Percentiles rank a stretch among this genome's conserved stretches.
phyloP scores from a whole-genome alignment of 1,140 invertebrate genomes.

The Delia radicum region DNA sequence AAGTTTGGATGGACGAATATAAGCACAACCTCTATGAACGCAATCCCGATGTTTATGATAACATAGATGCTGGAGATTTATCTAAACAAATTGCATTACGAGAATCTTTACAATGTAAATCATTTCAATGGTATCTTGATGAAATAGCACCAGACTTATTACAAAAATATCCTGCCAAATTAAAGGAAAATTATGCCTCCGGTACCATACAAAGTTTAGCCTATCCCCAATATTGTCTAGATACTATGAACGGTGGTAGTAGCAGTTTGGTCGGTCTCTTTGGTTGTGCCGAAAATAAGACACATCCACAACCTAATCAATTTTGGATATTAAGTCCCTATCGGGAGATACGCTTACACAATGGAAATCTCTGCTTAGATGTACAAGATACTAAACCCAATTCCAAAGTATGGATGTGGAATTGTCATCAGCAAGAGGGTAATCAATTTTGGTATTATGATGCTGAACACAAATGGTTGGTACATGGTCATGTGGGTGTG shows the following conservation, averaged over 20 bases:
- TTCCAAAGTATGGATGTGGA: slow-evolving; percentile 79
- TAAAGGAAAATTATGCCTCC: slow-evolving; percentile 82
- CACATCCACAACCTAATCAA: slow-evolving; percentile 61
- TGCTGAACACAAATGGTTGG: slow-evolving; percentile 70
- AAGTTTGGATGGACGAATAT: slow-evolving; percentile 99
- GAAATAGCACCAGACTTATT: slow-evolving; percentile 90
- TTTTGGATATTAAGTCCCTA: slow-evolving; percentile 84
- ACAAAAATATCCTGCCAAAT: slow-evolving; percentile 86
- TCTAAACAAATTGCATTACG: slow-evolving; percentile 75
- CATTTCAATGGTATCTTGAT: slow-evolving; percentile 96
- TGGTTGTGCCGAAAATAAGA: slow-evolving; percentile 56
- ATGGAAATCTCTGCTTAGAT: slow-evolving; percentile 85
- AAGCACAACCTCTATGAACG: slow-evolving; percentile 81
- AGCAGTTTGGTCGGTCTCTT: slow-evolving; percentile 69
- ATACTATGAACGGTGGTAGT: slow-evolving; percentile 67
- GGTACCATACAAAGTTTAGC: slow-evolving; percentile 74
- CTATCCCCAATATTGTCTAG: slow-evolving; percentile 70
- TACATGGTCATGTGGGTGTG: slow-evolving; percentile 60
- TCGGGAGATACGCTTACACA: slow-evolving; percentile 81
- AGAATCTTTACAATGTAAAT: slow-evolving; percentile 79
- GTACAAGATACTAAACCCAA: slow-evolving; percentile 73
- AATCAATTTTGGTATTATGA: slow-evolving; percentile 93
- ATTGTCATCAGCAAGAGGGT: slow-evolving; percentile 81
- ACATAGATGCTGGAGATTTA: slow-evolving; percentile 80
- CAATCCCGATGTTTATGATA: slow-evolving; percentile 70